These are phyloP conservation scores for Leptinotarsa tumamoca DNA, from an alignment of 2,888 invertebrate species.

Conservation along the genomic window DNA sequence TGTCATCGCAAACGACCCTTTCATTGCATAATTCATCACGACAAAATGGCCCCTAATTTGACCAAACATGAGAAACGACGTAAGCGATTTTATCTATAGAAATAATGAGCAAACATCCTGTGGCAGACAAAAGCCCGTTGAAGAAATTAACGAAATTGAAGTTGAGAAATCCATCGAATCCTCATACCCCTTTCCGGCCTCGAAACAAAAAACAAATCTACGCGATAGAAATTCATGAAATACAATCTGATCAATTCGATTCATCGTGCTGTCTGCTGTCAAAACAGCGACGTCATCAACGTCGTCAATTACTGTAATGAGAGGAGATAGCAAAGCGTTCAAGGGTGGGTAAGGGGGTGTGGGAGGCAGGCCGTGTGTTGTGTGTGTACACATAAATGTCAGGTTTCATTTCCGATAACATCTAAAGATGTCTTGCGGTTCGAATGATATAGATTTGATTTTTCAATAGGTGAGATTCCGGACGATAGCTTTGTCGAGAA, in stretches of 20 bases:
- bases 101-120: conserved; percentile 21
- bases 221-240: conserved; percentile 60
- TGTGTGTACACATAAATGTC: conserved; percentile 58
- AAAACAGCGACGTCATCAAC: conserved; percentile 61
- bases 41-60: conserved; percentile 25
- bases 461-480: conserved; percentile 58
- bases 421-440: conserved; percentile 55
- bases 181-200: conserved; percentile 36
- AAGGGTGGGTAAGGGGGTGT: conserved; percentile 32
- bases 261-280: conserved; percentile 63
- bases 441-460: conserved; percentile 61
- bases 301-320: conserved; percentile 66
- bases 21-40: conserved; percentile 1
- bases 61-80: background rate
- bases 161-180: conserved; percentile 19
- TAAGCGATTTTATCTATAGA: conserved; percentile 1
- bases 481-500: conserved; percentile 45
- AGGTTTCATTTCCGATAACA: conserved; percentile 65
- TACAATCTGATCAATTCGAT: conserved; percentile 66
- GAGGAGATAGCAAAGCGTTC: conserved; percentile 58
- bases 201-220: conserved; percentile 54
- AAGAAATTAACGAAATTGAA: conserved; percentile 14
- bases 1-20: conserved; percentile 1
- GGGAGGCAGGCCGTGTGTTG: conserved; percentile 38
- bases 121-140: conserved; percentile 8